Conservation (phyloP, 2,888 invertebrate genomes). For the Lampropteryx suffumata region DNA sequence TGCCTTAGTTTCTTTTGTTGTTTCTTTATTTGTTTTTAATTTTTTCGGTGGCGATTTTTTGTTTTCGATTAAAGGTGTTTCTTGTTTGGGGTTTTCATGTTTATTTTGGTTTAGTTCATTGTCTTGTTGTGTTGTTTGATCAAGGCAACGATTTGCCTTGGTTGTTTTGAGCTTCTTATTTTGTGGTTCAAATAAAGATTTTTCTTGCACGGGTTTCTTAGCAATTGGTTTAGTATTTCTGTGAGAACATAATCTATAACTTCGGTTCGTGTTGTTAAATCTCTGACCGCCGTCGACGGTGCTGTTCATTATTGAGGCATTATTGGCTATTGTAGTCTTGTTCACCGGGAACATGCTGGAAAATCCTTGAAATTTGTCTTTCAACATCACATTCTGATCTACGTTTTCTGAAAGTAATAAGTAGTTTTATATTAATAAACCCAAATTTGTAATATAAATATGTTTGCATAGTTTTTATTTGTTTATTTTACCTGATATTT, state of each 20-base stretch:
- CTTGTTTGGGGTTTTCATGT: neutral
- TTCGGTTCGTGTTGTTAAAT: constrained; percentile 33
- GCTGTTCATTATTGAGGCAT: constrained; percentile 24
- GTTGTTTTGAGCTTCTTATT: constrained; percentile 12
- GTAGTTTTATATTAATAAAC: no score
- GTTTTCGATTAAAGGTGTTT: constrained; percentile 12
- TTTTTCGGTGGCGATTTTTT: constrained; percentile 11
- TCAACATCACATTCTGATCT: constrained; percentile 4
- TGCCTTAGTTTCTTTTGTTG: neutral
- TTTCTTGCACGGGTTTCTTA: constrained; percentile 22
- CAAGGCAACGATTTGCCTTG: constrained; percentile 4
- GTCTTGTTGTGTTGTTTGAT: neutral
- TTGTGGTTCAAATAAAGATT: constrained; percentile 27
- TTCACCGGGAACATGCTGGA: constrained; percentile 19
- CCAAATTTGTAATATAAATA: no score
- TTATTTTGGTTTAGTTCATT: neutral
- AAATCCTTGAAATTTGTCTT: constrained; percentile 9
- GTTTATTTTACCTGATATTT: constrained; percentile 26
- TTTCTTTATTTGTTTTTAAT: constrained; percentile 9
- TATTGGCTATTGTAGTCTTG: constrained; percentile 17
- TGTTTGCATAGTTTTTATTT: neutral
- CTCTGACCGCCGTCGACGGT: constrained; percentile 32
- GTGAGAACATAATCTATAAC: constrained; percentile 39
- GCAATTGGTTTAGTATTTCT: constrained; percentile 31
- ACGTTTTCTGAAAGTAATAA: constrained; percentile 18